Conservation (phyloP, 2,888 invertebrate species). For the Chrysotoxum bicinctum region DNA sequence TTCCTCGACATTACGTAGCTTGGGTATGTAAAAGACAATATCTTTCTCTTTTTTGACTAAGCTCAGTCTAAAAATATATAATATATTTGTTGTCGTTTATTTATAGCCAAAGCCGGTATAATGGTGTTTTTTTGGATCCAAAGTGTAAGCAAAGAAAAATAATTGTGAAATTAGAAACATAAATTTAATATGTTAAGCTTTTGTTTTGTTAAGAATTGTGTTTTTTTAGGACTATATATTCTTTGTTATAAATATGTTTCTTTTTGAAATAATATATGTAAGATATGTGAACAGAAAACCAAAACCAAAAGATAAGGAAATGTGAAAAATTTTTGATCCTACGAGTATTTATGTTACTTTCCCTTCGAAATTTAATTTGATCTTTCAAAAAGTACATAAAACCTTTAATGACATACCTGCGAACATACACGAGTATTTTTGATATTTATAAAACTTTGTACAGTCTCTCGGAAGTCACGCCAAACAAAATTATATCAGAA, state of each 20-base stretch:
- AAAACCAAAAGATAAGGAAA: background rate
- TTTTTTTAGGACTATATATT: background rate
- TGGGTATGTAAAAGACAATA: conserved; percentile 79
- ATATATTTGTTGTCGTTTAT: conserved; percentile 10
- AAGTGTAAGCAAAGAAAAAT: conserved; percentile 58
- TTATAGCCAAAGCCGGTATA: conserved; percentile 15
- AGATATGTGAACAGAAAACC: background rate
- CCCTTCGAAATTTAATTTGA: background rate
- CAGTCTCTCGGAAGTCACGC: no score
- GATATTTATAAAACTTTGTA: no score
- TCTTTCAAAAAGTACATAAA: no score
- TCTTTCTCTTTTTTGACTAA: conserved; percentile 77
- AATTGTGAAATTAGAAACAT: conserved; percentile 45
- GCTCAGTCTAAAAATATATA: background rate
- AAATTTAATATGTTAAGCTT: conserved; percentile 19
- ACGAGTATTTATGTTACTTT: background rate
- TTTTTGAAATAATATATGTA: background rate
- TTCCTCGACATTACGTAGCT: conserved; percentile 76
- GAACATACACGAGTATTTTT: no score
- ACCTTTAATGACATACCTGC: no score
- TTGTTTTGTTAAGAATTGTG: background rate
- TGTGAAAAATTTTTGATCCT: background rate
- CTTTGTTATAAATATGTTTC: background rate
- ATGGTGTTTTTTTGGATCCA: conserved; percentile 42
- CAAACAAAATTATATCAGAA: no score